These are phyloP conservation scores for Heterodera schachtii DNA, from an alignment of 1,140 invertebrate species.

Conservation along the genomic window DNA sequence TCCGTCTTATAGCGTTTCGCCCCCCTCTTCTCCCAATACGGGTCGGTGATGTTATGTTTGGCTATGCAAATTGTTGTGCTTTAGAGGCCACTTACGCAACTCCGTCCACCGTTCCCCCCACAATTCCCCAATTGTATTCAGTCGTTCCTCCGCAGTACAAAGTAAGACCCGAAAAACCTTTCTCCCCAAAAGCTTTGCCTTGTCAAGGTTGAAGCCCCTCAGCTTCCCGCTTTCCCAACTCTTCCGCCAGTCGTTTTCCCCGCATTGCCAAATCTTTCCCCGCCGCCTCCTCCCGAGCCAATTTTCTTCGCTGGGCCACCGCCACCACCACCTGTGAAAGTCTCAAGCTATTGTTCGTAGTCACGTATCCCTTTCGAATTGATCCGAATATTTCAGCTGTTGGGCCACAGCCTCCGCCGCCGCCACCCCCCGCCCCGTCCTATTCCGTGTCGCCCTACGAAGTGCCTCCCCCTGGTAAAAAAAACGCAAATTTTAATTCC, in stretches of 20 bases:
- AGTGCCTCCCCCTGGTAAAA: background rate
- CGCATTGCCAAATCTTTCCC: slow-evolving; percentile 8
- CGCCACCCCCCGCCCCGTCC: slow-evolving; percentile 9
- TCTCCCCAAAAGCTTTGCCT: background rate
- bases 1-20: slow-evolving; percentile 4
- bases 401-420: slow-evolving; percentile 8
- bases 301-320: slow-evolving; percentile 16
- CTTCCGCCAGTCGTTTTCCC: background rate
- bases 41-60: background rate
- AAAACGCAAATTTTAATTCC: background rate
- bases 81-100: background rate
- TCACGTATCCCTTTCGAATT: background rate
- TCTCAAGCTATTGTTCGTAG: slow-evolving; percentile 3
- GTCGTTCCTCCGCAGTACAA: background rate
- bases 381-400: background rate
- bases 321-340: slow-evolving; percentile 2
- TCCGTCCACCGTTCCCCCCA: background rate
- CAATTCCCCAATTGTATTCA: slow-evolving; percentile 23
- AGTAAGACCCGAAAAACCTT: background rate
- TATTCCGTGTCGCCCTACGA: background rate
- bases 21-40: background rate
- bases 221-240: slow-evolving; percentile 2
- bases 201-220: background rate
- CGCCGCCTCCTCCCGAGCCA: background rate
- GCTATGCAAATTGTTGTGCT: background rate